Percentiles rank a stretch among this genome's conserved stretches.
phyloP scores from a whole-genome alignment of 2,797 vertebrate genomes.

The Glyptemys insculpta region DNA sequence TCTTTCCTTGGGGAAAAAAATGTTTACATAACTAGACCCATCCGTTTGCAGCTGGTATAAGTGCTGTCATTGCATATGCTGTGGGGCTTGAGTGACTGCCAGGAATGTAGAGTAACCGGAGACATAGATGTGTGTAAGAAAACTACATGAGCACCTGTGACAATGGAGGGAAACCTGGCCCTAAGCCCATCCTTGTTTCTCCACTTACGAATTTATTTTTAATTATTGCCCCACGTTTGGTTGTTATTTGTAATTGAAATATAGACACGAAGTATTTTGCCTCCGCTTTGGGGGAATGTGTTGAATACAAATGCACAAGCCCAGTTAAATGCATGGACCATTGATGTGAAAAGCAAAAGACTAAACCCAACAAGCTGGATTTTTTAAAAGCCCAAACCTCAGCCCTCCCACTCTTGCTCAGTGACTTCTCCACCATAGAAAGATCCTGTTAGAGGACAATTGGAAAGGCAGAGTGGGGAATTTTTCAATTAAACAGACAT shows the following conservation, averaged over 20 bases:
- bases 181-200: neutral
- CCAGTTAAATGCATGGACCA: neutral
- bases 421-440: slow-evolving; percentile 5
- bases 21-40: neutral
- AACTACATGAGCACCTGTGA: neutral
- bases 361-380: neutral
- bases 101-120: neutral
- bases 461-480: neutral
- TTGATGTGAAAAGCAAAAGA: neutral
- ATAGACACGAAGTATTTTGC: neutral
- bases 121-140: neutral
- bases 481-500: neutral
- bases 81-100: rapidly evolving
- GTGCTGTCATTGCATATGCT: neutral
- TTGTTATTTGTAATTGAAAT: neutral
- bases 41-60: neutral
- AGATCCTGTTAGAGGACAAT: slow-evolving; percentile 18
- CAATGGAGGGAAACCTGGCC: neutral
- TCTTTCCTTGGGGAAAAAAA: neutral
- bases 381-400: neutral
- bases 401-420: neutral
- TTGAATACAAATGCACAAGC: neutral
- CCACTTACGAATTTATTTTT: neutral
- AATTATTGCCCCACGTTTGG: rapidly evolving
- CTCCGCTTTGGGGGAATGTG: neutral